Evolutionary conservation across 2,797 vertebrate genomes (phyloP).

Genomic region (Channa striata): DNA sequence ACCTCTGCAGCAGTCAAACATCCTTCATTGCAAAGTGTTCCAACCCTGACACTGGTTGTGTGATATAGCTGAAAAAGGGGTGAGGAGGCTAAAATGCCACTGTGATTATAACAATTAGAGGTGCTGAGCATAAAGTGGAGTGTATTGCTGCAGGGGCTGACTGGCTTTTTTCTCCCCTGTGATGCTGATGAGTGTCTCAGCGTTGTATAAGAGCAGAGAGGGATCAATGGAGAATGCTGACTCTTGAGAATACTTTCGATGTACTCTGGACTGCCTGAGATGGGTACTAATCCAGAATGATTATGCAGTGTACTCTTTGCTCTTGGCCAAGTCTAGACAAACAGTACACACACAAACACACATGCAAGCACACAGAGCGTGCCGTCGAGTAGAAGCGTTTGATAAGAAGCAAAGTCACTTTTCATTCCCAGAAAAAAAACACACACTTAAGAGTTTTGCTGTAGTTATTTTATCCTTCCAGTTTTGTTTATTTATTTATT

Average conservation of each 20-base stretch:
- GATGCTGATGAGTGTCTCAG: conserved; percentile 73
- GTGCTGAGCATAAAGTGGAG: conserved; percentile 63
- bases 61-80: conserved; percentile 62
- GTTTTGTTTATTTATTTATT: not conserved
- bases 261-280: conserved; percentile 65
- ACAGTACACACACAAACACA: conserved; percentile 21
- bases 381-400: conserved; percentile 2
- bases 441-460: conserved; percentile 19
- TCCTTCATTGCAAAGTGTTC: conserved; percentile 60
- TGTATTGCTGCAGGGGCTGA: conserved; percentile 54
- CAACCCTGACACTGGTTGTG: conserved; percentile 41
- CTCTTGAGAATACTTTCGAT: conserved; percentile 68
- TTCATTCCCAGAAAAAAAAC: conserved; percentile 26
- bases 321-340: conserved; percentile 68
- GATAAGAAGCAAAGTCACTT: conserved; percentile 15
- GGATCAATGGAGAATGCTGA: conserved; percentile 80
- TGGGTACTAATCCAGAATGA: conserved; percentile 75
- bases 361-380: not conserved
- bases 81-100: conserved; percentile 72
- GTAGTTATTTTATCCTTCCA: conserved; percentile 13
- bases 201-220: conserved; percentile 67
- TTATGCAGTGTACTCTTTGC: conserved; percentile 68
- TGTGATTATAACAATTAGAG: conserved; percentile 77
- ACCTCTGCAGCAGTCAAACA: conserved; percentile 63
- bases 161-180: conserved; percentile 63